phyloP scores from a whole-genome alignment of 2,113 vertebrate genomes.

The Pachypanchax playfairii region DNA sequence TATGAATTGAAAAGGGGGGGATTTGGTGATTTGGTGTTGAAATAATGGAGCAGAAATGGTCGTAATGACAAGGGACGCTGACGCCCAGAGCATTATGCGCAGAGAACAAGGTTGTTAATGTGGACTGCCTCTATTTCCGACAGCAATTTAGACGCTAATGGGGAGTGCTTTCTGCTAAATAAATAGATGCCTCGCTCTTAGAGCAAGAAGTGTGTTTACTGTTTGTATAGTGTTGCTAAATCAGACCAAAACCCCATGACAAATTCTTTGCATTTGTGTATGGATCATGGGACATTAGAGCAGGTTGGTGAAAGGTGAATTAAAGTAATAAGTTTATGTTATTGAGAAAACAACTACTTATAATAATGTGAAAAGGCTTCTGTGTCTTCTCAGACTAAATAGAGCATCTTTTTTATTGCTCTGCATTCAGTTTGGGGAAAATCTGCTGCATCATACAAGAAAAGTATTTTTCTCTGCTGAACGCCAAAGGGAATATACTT shows the following conservation, averaged over 20 bases:
- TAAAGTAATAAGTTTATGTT: background rate
- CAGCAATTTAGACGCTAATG: constrained; percentile 69
- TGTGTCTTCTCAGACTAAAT: background rate
- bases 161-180: constrained; percentile 57
- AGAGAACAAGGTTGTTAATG: constrained; percentile 62
- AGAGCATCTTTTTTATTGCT: background rate
- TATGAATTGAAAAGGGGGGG: constrained; percentile 10
- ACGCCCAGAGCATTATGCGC: constrained; percentile 52
- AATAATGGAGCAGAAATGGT: constrained; percentile 68
- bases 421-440: background rate
- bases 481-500: constrained; percentile 10
- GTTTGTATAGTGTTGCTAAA: constrained; percentile 18
- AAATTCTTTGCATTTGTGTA: constrained; percentile 10
- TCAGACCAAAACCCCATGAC: constrained; percentile 17
- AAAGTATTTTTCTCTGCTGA: constrained; percentile 12
- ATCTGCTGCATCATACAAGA: constrained; percentile 27
- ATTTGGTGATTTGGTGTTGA: constrained; percentile 63
- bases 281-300: constrained; percentile 11
- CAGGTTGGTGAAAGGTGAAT: background rate
- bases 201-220: constrained; percentile 65
- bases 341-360: no score
- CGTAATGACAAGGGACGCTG: constrained; percentile 64
- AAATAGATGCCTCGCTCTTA: constrained; percentile 58
- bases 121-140: constrained; percentile 64
- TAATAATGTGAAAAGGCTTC: no score